A percentile compares a stretch with the other conserved stretches of the same genome.
Conservation (phyloP, 2,888 invertebrate species). For the Agriopis aurantiaria region DNA sequence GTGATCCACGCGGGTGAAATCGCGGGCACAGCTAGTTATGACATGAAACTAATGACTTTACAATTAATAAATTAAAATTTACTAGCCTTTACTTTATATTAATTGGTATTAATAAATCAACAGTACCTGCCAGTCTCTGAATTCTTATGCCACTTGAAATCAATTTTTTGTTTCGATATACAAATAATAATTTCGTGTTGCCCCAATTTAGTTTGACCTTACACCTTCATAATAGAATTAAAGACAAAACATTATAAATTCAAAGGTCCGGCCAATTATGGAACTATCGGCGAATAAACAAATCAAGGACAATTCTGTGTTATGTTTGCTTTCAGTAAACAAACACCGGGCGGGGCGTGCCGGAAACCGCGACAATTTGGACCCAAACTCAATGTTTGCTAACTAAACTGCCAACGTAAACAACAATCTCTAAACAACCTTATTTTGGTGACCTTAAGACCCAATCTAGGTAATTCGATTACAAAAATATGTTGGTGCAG, state of each 20-base stretch:
- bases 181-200: not conserved
- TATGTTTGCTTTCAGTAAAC: slow-evolving; percentile 64
- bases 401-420: slow-evolving; percentile 62
- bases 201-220: not conserved
- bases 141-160: no score
- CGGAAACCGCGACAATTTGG: slow-evolving; percentile 73
- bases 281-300: slow-evolving; percentile 62
- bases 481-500: slow-evolving; percentile 40
- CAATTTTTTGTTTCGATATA: not conserved
- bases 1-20: no score
- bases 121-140: no score
- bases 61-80: no score
- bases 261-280: slow-evolving; percentile 48
- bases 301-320: slow-evolving; percentile 67
- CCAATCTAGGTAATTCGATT: slow-evolving; percentile 14
- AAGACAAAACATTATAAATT: slow-evolving; percentile 37
- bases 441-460: slow-evolving; percentile 20
- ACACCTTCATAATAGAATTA: slow-evolving; percentile 11
- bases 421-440: slow-evolving; percentile 29
- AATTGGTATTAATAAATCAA: no score
- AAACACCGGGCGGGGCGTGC: slow-evolving; percentile 53
- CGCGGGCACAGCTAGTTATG: no score
- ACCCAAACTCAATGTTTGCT: slow-evolving; percentile 69
- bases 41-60: no score
- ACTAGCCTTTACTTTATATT: no score